These are phyloP conservation scores for Oryzias melastigma DNA, from an alignment of 2,113 vertebrate species.

Conservation along the genomic window DNA sequence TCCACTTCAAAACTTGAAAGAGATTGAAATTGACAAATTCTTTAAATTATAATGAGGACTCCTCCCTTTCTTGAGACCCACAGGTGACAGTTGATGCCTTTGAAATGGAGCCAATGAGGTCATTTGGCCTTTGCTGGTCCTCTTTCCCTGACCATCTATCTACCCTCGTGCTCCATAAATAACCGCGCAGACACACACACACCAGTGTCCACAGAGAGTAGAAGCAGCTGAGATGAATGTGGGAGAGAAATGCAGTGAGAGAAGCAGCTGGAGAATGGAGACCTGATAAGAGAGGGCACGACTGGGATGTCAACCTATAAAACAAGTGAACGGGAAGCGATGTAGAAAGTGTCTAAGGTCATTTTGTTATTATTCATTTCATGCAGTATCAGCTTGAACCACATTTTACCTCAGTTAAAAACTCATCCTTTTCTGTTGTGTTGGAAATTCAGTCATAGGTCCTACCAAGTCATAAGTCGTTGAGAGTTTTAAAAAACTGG, in stretches of 20 bases:
- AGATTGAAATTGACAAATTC: slow-evolving; percentile 39
- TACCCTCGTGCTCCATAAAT: slow-evolving; percentile 41
- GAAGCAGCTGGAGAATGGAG: slow-evolving; percentile 29
- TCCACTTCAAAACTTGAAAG: slow-evolving; percentile 12
- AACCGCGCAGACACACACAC: slow-evolving; percentile 8
- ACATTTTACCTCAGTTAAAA: slow-evolving; percentile 8
- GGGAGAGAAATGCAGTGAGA: slow-evolving; percentile 36
- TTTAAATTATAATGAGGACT: slow-evolving; percentile 8
- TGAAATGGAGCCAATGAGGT: slow-evolving; percentile 34
- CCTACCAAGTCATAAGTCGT: too few species aligned
- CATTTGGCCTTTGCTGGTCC: slow-evolving; percentile 27
- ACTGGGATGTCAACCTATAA: slow-evolving; percentile 58
- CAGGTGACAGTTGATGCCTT: slow-evolving; percentile 44
- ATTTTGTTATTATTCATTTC: slow-evolving; percentile 52
- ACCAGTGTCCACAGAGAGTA: slow-evolving; percentile 11
- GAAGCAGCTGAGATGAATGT: slow-evolving; percentile 32
- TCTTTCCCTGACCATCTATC: slow-evolving; percentile 24
- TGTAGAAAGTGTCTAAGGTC: slow-evolving; percentile 55
- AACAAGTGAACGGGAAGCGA: slow-evolving; percentile 21
- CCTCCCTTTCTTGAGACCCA: slow-evolving; percentile 1
- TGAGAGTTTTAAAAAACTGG: too few species aligned
- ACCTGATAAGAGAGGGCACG: slow-evolving; percentile 53
- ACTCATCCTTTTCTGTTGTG: background rate
- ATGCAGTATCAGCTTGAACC: background rate
- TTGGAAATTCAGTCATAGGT: background rate